Base-by-base conservation (phyloP, 2,113 vertebrate species). In the Lonchura striata region DNA sequence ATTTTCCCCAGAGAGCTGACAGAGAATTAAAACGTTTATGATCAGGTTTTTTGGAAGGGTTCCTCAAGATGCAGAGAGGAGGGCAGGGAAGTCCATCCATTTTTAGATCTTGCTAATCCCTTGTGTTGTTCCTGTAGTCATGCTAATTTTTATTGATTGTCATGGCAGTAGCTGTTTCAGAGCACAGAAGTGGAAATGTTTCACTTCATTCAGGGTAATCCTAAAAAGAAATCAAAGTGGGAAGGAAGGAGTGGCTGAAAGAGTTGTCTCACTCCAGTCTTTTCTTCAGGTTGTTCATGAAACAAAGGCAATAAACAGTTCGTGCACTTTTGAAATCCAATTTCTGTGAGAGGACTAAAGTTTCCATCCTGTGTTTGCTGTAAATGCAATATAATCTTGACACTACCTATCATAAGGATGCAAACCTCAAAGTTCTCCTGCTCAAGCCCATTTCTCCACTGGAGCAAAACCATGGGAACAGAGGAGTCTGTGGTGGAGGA, bases 1-100 rank as follows among this genome's bases (percentile, higher is more conserved):
- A 60, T 82, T 50, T 85, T 70, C 33, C 91, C 23, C 70, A 75
- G 80, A 74, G 63, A 87, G 50, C 53, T 84, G 69, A 60, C 23
- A 57, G 78, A 56, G 92, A 95, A 87, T 85, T 60, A 35, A 85
- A 79, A 77, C 88, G 59, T 91, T 97, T 82, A 37, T 52, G 21
- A 11, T 16, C 50, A 28, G 54, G 23, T 89, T 92, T 94, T 94
- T 84, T 41, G 41, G 61, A 87, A 79, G 70, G 44, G 66, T 63
- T 91, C 66, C 41, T 92, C 50, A 61, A 74, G 65, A 85, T 61
- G 74, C 31, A 30, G 65, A 78, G 64, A 27, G 11, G 15, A 63
- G n/a, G 25, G 23, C 4, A 42, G 30, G 49, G 68, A 85, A 77
- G 90, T 90, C 87, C 66, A 90, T 82, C 63, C 18, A 23, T 22